phyloP scores from a whole-genome alignment of 30 jellyfish, hydroid and myxozoan species.

The Cassiopea xamachana region DNA sequence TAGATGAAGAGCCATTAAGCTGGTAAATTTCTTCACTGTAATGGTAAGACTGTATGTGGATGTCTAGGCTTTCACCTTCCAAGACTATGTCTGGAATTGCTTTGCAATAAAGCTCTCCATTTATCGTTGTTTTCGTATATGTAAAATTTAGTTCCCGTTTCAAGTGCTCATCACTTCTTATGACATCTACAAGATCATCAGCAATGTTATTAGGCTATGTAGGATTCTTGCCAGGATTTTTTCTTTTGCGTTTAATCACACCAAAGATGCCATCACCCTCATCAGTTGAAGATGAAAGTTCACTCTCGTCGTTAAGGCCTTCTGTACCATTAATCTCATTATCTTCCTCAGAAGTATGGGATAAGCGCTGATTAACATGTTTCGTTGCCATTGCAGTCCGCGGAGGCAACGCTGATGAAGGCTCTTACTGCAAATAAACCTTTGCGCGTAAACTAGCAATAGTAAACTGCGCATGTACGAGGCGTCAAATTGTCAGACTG shows the following conservation, averaged over 20 bases:
- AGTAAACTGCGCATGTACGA: background rate
- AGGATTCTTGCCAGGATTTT: background rate
- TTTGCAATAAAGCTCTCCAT: background rate
- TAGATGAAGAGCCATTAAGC: background rate
- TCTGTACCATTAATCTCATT: background rate
- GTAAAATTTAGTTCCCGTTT: constrained; percentile 2
- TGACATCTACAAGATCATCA: background rate
- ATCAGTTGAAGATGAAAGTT: background rate
- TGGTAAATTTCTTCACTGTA: background rate
- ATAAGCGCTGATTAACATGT: background rate
- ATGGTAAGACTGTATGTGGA: background rate
- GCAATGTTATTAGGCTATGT: background rate
- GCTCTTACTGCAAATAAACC: background rate
- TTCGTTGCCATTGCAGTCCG: background rate
- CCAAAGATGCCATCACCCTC: background rate
- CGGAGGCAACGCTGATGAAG: background rate
- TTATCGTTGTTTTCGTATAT: background rate
- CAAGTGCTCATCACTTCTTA: constrained; percentile 1
- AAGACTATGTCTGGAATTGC: constrained; percentile 14
- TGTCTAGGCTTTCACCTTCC: background rate
- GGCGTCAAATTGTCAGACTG: background rate
- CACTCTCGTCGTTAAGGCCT: background rate
- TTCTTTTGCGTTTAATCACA: background rate
- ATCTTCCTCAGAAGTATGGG: background rate
- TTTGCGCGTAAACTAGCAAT: background rate